Evolutionary conservation across 2,888 invertebrate species (phyloP).

Genomic region (Nephrocerus scutellatus): DNA sequence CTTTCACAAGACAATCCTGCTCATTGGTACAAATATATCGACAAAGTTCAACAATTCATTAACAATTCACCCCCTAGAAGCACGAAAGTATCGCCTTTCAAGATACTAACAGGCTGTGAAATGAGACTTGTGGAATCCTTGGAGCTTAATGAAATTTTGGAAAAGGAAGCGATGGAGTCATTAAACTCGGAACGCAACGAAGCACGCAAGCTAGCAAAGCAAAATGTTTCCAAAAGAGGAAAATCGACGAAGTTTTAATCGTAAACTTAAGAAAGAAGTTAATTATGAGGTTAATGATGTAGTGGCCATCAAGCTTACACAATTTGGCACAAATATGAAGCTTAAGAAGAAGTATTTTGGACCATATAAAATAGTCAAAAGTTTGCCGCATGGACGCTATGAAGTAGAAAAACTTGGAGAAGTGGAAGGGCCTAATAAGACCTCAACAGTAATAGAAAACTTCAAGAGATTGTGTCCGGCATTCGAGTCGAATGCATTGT

Average conservation of each 20-base stretch:
- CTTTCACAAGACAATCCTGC: slow-evolving; percentile 29
- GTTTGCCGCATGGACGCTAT: slow-evolving; percentile 13
- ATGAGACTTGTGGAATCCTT: slow-evolving; percentile 1
- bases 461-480: not conserved
- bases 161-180: slow-evolving; percentile 4
- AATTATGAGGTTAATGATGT: slow-evolving; percentile 1
- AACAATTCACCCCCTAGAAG: slow-evolving; percentile 20
- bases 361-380: slow-evolving; percentile 5
- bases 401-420: slow-evolving; percentile 17
- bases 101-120: slow-evolving; percentile 2
- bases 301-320: slow-evolving; percentile 16
- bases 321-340: slow-evolving; percentile 18
- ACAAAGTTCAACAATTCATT: slow-evolving; percentile 16
- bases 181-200: slow-evolving; percentile 1
- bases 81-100: slow-evolving; percentile 4
- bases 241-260: not conserved
- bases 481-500: not conserved
- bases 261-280: not conserved
- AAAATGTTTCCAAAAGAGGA: slow-evolving; percentile 10
- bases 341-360: slow-evolving; percentile 9
- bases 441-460: not conserved
- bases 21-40: slow-evolving; percentile 28
- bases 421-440: not conserved
- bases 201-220: slow-evolving; percentile 8
- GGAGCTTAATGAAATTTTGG: slow-evolving; percentile 11